Percentiles rank a stretch among this genome's conserved stretches.
These are phyloP conservation scores for Microplitis mediator DNA, from an alignment of 1,140 invertebrate species.

Conservation along the genomic window DNA sequence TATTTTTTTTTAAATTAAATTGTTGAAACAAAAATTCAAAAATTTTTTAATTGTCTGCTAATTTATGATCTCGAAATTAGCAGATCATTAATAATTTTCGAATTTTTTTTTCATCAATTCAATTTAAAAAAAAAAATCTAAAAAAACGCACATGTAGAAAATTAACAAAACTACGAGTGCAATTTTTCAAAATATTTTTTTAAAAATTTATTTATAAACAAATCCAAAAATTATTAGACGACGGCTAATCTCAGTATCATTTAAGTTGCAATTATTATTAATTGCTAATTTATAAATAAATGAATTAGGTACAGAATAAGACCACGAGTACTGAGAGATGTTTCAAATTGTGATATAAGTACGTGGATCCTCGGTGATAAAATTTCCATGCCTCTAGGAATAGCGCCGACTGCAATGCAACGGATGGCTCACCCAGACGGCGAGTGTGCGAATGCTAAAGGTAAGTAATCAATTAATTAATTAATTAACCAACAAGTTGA, in stretches of 20 bases:
- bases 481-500: neutral
- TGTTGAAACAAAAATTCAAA: too few relatives aligned
- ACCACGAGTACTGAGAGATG: constrained; percentile 80
- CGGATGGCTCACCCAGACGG: constrained; percentile 90
- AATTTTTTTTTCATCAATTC: too few relatives aligned
- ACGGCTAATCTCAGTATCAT: too few relatives aligned
- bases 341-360: constrained; percentile 69
- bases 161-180: too few relatives aligned
- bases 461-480: constrained; percentile 57
- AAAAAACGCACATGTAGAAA: too few relatives aligned
- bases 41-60: too few relatives aligned
- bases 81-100: too few relatives aligned
- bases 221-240: neutral
- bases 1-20: too few relatives aligned
- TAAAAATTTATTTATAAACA: too few relatives aligned
- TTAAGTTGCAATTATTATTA: neutral
- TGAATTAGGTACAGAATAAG: constrained; percentile 73
- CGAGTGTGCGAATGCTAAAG: constrained; percentile 83
- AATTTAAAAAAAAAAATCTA: neutral
- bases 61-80: too few relatives aligned
- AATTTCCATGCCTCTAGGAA: constrained; percentile 81
- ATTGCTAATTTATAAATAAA: neutral
- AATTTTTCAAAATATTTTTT: too few relatives aligned
- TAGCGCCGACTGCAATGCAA: constrained; percentile 93
- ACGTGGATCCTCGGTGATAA: constrained; percentile 72